Percentiles rank a stretch among this genome's conserved stretches.
Evolutionary conservation across 2,888 invertebrate species (phyloP).

Genomic region (Meiosimyza platycephala): DNA sequence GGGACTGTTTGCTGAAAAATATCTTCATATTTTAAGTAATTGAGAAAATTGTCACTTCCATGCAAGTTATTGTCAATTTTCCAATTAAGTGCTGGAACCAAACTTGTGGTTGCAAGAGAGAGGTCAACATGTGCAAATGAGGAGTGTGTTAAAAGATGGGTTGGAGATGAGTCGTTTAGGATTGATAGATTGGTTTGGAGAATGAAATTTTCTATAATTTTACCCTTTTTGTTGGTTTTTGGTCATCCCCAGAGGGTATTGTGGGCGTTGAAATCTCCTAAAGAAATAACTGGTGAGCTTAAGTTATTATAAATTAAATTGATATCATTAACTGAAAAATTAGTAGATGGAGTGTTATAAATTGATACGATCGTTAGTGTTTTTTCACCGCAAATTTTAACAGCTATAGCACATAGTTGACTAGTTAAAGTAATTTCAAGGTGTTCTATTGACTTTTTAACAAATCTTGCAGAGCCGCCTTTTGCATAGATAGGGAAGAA

Average conservation of each 20-base stretch:
- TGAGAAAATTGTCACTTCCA: no score
- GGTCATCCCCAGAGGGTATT: slow-evolving; percentile 16
- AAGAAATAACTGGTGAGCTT: background rate
- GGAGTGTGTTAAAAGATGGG: no score
- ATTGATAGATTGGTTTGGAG: no score
- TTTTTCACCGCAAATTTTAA: background rate
- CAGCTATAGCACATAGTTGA: no score
- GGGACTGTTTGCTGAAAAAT: no score
- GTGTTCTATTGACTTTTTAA: slow-evolving; percentile 12
- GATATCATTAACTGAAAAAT: background rate
- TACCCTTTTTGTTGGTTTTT: slow-evolving; percentile 9
- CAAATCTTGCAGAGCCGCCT: slow-evolving; percentile 8
- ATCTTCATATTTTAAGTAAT: no score
- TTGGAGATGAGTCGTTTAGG: no score
- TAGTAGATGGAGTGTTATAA: background rate
- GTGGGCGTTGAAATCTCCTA: slow-evolving; percentile 16
- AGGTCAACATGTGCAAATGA: no score
- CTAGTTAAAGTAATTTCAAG: no score
- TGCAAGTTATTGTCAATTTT: no score
- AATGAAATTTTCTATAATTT: background rate
- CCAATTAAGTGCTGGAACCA: no score
- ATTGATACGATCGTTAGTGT: slow-evolving; percentile 1
- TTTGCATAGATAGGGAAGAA: background rate
- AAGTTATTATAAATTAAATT: background rate
- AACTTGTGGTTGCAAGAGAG: no score